Evolutionary conservation across 2,888 invertebrate species (phyloP), one percentile per base, ranked within the genome.

Genomic region (Melipona beecheii): DNA sequence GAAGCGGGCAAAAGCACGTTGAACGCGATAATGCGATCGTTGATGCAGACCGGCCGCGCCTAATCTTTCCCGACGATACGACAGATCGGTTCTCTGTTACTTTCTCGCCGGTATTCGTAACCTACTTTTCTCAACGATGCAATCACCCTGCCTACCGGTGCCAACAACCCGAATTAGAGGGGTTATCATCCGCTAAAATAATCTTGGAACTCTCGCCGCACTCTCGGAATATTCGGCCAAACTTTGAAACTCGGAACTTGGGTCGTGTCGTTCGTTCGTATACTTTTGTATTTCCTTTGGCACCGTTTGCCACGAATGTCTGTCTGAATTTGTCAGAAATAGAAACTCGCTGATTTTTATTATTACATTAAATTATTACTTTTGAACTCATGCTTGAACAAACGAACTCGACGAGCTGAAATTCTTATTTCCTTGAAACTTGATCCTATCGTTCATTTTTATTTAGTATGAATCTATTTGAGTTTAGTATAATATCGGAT

Each of bases 61-160:
- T 86, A 88, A 88, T 88, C 88, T 80, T 60, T 78, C 77, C 62
- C 64, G 78, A 65, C 70, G 86, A 72, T 36, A 69, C 76, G 86
- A 85, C 75, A 66, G 81, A 83, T 88, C 81, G 62, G 54, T 75
- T 58, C 70, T 78, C 70, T 81, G 81, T 88, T 88, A 89, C 89
- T 89, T 89, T 89, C 89, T 87, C 89, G 82, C 81, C 76, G 83
- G 65, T 87, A 84, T 89, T 86, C 85, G 81, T 89, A 89, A 89
- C 89, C 89, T 86, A 89, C 89, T 89, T 87, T 83, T 69, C 43
- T 43, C 62, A 65, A 24, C 68, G 83, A 81, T 87, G 86, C 80
- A 87, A 69, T 86, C 74, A 66, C 80, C 73, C 62, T 21, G 36
- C 77, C 73, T 64, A 49, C 76, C 74, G 64, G 73, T 84, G 86